A percentile compares a stretch with the other conserved stretches of the same genome.
phyloP scores from a whole-genome alignment of 1,140 invertebrate species.

The Copidosoma floridanum region DNA sequence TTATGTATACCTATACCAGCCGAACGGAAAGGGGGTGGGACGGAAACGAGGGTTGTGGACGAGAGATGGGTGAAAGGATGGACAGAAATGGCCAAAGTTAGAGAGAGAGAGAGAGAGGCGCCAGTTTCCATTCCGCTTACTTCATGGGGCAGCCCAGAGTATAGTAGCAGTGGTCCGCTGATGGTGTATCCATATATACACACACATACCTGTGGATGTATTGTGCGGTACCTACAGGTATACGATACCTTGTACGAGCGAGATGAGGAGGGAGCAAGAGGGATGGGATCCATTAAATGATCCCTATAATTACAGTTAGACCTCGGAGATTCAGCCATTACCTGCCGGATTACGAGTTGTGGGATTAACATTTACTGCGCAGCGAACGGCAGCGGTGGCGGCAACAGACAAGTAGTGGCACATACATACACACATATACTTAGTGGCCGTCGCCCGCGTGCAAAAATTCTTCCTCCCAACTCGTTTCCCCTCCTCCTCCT shows the following conservation, averaged over 20 bases:
- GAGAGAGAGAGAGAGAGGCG: too few relatives aligned
- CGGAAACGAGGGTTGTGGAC: background rate
- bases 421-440: background rate
- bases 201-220: too few relatives aligned
- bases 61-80: too few relatives aligned
- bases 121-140: too few relatives aligned
- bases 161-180: too few relatives aligned
- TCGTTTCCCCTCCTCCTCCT: too few relatives aligned
- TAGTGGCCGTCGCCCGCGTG: constrained; percentile 28
- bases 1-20: too few relatives aligned
- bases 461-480: constrained; percentile 46
- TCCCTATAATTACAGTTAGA: constrained; percentile 49
- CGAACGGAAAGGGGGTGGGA: background rate
- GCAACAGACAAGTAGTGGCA: too few relatives aligned
- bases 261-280: constrained; percentile 1
- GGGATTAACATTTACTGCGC: constrained; percentile 45
- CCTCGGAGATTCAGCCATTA: constrained; percentile 41
- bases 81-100: constrained; percentile 10
- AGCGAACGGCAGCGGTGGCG: constrained; percentile 3
- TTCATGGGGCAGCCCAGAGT: too few relatives aligned
- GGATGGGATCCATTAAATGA: constrained; percentile 46
- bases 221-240: too few relatives aligned
- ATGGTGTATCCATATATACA: too few relatives aligned
- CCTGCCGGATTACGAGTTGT: constrained; percentile 46
- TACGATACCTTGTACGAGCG: too few relatives aligned